A percentile compares a stretch with the other conserved stretches of the same genome.
Conservation (phyloP, 2,113 vertebrate species). For the Okapia johnstoni region DNA sequence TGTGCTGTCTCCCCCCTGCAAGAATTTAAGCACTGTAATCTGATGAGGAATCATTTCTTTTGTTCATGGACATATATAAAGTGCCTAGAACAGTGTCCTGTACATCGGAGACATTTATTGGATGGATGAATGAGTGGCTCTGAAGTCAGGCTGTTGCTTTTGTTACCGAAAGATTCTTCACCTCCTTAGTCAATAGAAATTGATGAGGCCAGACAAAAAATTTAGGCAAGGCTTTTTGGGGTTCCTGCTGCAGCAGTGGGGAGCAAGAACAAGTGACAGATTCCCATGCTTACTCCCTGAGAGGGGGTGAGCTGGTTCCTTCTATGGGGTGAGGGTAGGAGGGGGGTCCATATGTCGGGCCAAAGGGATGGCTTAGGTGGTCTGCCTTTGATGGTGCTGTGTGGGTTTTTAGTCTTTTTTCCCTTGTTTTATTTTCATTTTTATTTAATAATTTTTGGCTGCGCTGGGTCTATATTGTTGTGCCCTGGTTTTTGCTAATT, state of each 20-base stretch:
- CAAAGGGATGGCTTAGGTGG: neutral
- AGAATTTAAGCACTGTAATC: neutral
- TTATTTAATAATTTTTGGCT: neutral
- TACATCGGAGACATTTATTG: neutral
- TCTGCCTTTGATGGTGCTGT: neutral
- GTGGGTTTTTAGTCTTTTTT: neutral
- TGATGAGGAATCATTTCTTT: neutral
- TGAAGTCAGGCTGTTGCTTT: neutral
- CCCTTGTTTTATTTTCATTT: neutral
- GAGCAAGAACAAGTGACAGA: neutral
- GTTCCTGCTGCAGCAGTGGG: neutral
- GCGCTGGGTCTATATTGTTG: neutral
- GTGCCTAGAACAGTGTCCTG: neutral
- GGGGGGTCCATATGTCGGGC: neutral
- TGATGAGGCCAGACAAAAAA: neutral
- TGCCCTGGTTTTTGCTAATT: neutral
- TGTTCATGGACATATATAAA: neutral
- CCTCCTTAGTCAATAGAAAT: neutral
- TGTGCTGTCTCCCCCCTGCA: neutral
- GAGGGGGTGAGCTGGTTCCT: neutral
- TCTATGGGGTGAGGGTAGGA: neutral
- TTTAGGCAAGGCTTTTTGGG: neutral
- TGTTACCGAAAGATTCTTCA: accelerated
- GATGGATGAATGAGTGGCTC: neutral
- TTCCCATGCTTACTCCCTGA: neutral